Evolutionary conservation across 2,797 vertebrate genomes (phyloP), one percentile per base, ranked within the genome.

Genomic region (Intellagama lesueurii): DNA sequence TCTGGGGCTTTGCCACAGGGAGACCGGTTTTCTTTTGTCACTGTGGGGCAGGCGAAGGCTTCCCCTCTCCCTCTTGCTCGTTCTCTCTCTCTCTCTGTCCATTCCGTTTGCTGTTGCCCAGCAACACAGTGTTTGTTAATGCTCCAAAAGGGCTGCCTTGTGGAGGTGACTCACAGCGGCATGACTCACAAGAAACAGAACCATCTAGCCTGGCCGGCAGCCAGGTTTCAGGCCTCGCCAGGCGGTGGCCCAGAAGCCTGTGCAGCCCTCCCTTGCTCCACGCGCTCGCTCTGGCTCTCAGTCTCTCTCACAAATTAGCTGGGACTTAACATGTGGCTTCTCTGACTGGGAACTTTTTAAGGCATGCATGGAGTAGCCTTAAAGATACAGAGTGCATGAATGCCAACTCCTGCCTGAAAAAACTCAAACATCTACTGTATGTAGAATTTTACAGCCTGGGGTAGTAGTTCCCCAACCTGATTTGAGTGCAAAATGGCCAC

Each of bases 71-170:
- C 19, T 40, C 22, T 47, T 52, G 7, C 80, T 32, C 40, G 1
- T 44, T 9, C 3, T 47, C 72, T 35, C 56, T 11, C 73, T 26
- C n/a, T 17, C 72, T 11, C 56, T 5, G 52, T n/a, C 2, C 68
- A 8, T 79, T 80, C n/a, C 7, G 72, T 88, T 8, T 85, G 8
- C 35, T 19, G 94, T 95, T 91, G 93, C 95, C 68, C 0, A 44
- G 95, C 82, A 90, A 95, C 95, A 44, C 87, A 85, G 68, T 96
- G 93, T 96, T 96, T 96, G 96, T 95, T 94, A 92, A 88, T n/a
- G 86, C 88, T 90, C 75, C 86, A 85, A 88, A 91, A 89, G 87
- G 93, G 90, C 90, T 88, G 88, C 86, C 28, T 90, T 47, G 89
- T 56, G 89, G 40, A 44, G 75, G 91, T 96, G 96, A 96, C 94